Conservation (phyloP, 1,140 invertebrate genomes). For the Philotrypesis tridentata region DNA sequence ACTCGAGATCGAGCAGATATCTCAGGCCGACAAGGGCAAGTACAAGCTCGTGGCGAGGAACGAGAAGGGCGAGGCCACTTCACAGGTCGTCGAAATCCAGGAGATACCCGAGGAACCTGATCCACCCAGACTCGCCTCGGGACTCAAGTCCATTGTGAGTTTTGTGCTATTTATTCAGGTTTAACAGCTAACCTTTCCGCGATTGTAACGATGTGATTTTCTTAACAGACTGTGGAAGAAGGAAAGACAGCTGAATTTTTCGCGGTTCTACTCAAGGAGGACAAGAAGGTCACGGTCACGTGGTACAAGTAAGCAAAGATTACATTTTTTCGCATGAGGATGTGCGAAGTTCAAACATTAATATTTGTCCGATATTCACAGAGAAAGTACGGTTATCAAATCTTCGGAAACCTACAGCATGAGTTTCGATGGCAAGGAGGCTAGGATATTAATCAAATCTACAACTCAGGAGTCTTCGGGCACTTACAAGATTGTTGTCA, state of each 20-base stretch:
- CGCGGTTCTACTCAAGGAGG: slow-evolving; percentile 80
- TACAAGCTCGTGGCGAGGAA: slow-evolving; percentile 95
- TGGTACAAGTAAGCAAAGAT: slow-evolving; percentile 83
- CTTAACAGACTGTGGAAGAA: slow-evolving; percentile 79
- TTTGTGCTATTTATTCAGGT: background rate
- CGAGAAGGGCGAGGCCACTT: slow-evolving; percentile 93
- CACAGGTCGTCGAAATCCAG: slow-evolving; percentile 89
- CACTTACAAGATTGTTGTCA: slow-evolving; percentile 85
- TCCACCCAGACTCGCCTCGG: slow-evolving; percentile 81
- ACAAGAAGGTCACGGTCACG: slow-evolving; percentile 86
- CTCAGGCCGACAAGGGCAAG: slow-evolving; percentile 86
- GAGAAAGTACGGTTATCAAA: slow-evolving; percentile 82
- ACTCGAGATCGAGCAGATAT: slow-evolving; percentile 88
- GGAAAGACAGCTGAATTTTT: slow-evolving; percentile 86
- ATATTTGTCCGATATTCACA: slow-evolving; percentile 56
- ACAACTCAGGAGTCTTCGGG: slow-evolving; percentile 82
- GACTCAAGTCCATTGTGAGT: slow-evolving; percentile 83
- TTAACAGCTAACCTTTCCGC: background rate
- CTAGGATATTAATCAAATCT: slow-evolving; percentile 82
- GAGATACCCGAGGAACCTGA: slow-evolving; percentile 83
- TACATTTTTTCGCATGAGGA: background rate
- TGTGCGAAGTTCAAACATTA: background rate
- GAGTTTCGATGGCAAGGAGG: slow-evolving; percentile 87
- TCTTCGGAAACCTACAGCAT: slow-evolving; percentile 81
- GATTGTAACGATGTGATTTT: background rate